Conservation (phyloP, 2,888 invertebrate species). For the Polylopha cassiicola region DNA sequence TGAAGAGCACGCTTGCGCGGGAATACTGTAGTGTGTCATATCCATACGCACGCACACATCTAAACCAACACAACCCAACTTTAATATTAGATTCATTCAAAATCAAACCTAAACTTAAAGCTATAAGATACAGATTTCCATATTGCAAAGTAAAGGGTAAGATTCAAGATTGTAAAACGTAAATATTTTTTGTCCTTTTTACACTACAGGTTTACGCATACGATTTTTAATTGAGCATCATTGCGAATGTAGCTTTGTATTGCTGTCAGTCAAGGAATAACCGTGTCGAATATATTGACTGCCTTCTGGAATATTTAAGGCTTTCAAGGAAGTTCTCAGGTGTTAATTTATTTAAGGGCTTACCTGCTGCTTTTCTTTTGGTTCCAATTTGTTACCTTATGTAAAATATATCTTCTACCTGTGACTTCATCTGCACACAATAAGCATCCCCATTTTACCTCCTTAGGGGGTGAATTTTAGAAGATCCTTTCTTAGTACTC, state of each 20-base stretch:
- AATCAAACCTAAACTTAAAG: constrained; percentile 26
- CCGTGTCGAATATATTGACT: too few relatives aligned
- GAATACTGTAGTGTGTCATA: constrained; percentile 32
- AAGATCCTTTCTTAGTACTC: too few relatives aligned
- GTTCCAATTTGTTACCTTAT: too few relatives aligned
- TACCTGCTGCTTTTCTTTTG: too few relatives aligned
- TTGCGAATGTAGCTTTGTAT: constrained; percentile 27
- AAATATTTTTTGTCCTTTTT: constrained; percentile 38
- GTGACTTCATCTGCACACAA: too few relatives aligned
- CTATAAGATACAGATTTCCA: constrained; percentile 27
- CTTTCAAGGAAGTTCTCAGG: too few relatives aligned
- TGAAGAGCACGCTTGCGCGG: constrained; percentile 55
- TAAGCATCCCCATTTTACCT: too few relatives aligned
- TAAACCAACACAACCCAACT: constrained; percentile 60
- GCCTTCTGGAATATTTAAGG: not conserved
- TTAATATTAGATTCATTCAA: constrained; percentile 18
- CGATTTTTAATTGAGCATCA: constrained; percentile 50
- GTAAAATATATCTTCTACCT: too few relatives aligned
- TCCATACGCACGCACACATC: constrained; percentile 45
- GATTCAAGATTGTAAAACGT: constrained; percentile 39
- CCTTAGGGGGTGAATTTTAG: too few relatives aligned
- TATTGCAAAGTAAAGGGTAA: constrained; percentile 37
- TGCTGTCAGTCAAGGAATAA: too few relatives aligned
- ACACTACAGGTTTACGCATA: constrained; percentile 43
- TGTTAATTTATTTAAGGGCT: too few relatives aligned